These are phyloP conservation scores for Muricea muricata DNA, from an alignment of 92 coral and sea anemone genomes.

Conservation along the genomic window DNA sequence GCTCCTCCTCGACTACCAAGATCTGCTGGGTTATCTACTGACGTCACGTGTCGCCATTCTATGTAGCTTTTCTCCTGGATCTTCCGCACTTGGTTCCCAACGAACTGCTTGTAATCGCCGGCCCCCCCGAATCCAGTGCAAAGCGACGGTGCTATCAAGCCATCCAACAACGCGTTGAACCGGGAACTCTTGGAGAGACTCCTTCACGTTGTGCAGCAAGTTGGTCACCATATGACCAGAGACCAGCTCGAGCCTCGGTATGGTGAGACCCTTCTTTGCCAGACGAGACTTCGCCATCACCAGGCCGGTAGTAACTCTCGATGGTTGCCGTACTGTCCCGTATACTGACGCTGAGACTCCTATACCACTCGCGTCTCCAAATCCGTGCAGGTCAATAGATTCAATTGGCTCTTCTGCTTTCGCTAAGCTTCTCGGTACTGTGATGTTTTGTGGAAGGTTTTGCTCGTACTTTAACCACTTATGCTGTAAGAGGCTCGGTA, in stretches of 20 bases:
- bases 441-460: conserved; percentile 22
- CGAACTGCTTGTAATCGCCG: conserved; percentile 78
- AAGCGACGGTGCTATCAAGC: conserved; percentile 75
- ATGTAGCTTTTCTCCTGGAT: too few relatives aligned
- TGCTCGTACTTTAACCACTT: conserved; percentile 38
- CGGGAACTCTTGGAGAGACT: conserved; percentile 67
- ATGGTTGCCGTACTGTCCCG: conserved; percentile 38
- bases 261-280: conserved; percentile 69
- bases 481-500: conserved; percentile 31
- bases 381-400: conserved; percentile 36
- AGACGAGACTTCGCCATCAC: conserved; percentile 60
- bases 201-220: conserved; percentile 65
- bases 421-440: conserved; percentile 54
- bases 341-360: conserved; percentile 40
- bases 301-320: conserved; percentile 18
- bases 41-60: conserved; percentile 69
- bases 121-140: conserved; percentile 67
- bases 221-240: conserved; percentile 73
- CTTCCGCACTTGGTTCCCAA: conserved; percentile 66
- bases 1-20: conserved; percentile 66
- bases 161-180: conserved; percentile 59
- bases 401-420: conserved; percentile 49
- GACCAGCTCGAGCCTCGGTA: too few relatives aligned
- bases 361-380: too few relatives aligned
- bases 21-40: conserved; percentile 71